Evolutionary conservation across 2,888 invertebrate genomes (phyloP).

Genomic region (Tachina grossa): DNA sequence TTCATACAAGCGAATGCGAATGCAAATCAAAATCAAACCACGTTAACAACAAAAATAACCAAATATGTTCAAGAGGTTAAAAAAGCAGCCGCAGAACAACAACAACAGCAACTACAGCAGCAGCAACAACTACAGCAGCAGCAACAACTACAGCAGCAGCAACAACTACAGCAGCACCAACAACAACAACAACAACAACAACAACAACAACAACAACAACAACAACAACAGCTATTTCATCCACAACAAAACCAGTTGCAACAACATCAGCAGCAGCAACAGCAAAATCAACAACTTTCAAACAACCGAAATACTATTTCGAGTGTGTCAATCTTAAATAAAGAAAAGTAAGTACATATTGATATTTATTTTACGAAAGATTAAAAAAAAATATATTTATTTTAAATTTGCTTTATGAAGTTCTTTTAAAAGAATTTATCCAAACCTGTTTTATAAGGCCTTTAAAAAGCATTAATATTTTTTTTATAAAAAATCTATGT

Average conservation of each 20-base stretch:
- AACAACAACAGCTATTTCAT: constrained; percentile 35
- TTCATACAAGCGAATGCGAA: constrained; percentile 57
- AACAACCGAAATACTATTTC: constrained; percentile 44
- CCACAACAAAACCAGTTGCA: constrained; percentile 61
- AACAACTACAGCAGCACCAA: constrained; percentile 25
- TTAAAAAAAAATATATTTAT: too few species aligned
- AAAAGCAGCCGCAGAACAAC: constrained; percentile 58
- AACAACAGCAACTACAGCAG: constrained; percentile 54
- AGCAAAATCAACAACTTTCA: constrained; percentile 44
- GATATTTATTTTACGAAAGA: neutral
- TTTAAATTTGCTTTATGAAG: neutral
- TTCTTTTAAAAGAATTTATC: too few species aligned
- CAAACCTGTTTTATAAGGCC: too few species aligned
- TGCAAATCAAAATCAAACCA: constrained; percentile 37
- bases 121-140: constrained; percentile 38
- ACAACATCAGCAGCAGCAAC: constrained; percentile 59
- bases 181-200: constrained; percentile 58
- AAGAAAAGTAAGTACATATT: constrained; percentile 63
- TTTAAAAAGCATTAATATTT: too few species aligned
- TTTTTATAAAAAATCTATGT: too few species aligned
- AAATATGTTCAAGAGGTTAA: constrained; percentile 70
- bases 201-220: constrained; percentile 35
- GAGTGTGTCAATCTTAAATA: constrained; percentile 47
- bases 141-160: constrained; percentile 48
- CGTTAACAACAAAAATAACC: constrained; percentile 60